Percentiles rank a stretch among this genome's conserved stretches.
Evolutionary conservation across 2,888 invertebrate species (phyloP).

Genomic region (Philereme vetulata): DNA sequence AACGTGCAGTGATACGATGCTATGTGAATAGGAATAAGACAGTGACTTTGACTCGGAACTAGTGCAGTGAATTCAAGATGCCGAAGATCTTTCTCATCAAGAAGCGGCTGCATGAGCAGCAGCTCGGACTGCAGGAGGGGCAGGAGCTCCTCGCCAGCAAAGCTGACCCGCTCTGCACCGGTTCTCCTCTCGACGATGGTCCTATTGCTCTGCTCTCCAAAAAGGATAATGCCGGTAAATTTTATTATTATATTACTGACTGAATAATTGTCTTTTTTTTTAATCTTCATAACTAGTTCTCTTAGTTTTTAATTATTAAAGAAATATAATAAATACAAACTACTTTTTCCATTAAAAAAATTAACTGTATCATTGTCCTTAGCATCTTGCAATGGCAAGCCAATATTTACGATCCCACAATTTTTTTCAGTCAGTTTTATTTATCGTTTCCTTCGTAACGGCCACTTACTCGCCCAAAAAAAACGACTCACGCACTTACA

Average conservation of each 20-base stretch:
- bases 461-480: slow-evolving; percentile 65
- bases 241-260: neutral
- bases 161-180: slow-evolving; percentile 85
- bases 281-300: neutral
- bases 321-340: too few relatives aligned
- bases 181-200: slow-evolving; percentile 82
- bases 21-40: slow-evolving; percentile 71
- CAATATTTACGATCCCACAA: slow-evolving; percentile 34
- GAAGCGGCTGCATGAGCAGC: slow-evolving; percentile 95
- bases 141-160: slow-evolving; percentile 89
- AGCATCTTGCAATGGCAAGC: slow-evolving; percentile 29
- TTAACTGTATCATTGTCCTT: slow-evolving; percentile 20
- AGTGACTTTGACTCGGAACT: slow-evolving; percentile 70
- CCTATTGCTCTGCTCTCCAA: slow-evolving; percentile 86
- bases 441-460: slow-evolving; percentile 73
- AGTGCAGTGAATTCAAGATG: slow-evolving; percentile 86
- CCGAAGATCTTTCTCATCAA: slow-evolving; percentile 97
- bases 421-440: slow-evolving; percentile 52
- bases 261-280: neutral
- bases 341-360: too few relatives aligned
- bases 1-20: slow-evolving; percentile 80
- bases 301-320: neutral
- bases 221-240: slow-evolving; percentile 73
- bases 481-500: slow-evolving; percentile 67
- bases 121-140: slow-evolving; percentile 91